These are phyloP conservation scores for Melangyna quadrimaculata DNA, from an alignment of 2,888 invertebrate species.

Conservation along the genomic window DNA sequence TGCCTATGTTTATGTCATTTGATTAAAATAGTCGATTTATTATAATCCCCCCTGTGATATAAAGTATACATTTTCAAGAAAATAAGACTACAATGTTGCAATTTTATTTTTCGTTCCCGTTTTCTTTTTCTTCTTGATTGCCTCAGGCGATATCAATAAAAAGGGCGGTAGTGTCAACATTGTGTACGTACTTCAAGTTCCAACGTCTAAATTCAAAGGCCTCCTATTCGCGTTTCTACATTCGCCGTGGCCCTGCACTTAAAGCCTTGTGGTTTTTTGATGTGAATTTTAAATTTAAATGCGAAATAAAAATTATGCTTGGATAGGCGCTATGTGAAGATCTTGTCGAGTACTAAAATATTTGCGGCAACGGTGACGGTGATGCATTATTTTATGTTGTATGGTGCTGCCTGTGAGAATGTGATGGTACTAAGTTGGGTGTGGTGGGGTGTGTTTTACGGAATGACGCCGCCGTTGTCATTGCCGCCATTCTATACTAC, in stretches of 20 bases:
- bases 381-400: background rate
- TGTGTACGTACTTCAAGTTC: conserved; percentile 17
- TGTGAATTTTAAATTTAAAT: conserved; percentile 17
- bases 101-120: background rate
- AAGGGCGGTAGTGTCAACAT: conserved; percentile 26
- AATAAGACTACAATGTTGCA: conserved; percentile 1
- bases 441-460: conserved; percentile 17
- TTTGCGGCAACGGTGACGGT: conserved; percentile 6
- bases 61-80: background rate
- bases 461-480: background rate
- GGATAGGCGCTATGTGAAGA: conserved; percentile 46
- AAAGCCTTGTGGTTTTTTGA: conserved; percentile 27
- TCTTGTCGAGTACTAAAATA: conserved; percentile 19
- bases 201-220: conserved; percentile 9
- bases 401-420: conserved; percentile 1
- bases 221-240: background rate
- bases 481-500: background rate
- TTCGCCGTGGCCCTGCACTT: conserved; percentile 2
- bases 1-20: too few relatives aligned
- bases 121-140: background rate
- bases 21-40: background rate
- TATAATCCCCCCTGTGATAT: background rate
- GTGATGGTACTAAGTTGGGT: background rate
- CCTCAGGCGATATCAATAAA: background rate
- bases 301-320: conserved; percentile 32